Conservation (phyloP, 2,888 invertebrate genomes). For the Globia sparganii region DNA sequence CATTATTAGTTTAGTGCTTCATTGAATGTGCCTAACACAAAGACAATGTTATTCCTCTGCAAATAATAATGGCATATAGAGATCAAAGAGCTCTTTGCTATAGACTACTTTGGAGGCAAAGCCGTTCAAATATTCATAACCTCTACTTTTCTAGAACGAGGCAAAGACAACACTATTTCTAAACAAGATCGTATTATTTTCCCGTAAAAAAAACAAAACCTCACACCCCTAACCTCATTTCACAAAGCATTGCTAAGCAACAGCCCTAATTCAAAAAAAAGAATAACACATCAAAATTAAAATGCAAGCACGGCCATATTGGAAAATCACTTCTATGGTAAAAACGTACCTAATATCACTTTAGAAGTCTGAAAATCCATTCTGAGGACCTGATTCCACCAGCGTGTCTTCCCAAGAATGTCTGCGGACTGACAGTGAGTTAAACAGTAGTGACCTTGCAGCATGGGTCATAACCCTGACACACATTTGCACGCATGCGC, state of each 20-base stretch:
- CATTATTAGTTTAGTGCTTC: not conserved
- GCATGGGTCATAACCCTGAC: slow-evolving; percentile 85
- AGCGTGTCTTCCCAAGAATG: slow-evolving; percentile 54
- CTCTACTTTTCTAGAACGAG: not conserved
- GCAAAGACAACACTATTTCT: slow-evolving; percentile 1
- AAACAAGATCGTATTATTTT: not conserved
- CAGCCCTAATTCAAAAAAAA: slow-evolving; percentile 41
- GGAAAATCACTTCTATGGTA: not conserved
- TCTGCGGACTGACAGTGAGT: slow-evolving; percentile 72
- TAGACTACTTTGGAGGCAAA: not conserved
- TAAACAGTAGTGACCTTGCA: slow-evolving; percentile 88
- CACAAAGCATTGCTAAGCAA: slow-evolving; percentile 45
- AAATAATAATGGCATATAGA: not conserved
- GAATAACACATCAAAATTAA: slow-evolving; percentile 12
- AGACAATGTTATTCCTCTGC: not conserved
- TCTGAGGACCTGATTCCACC: slow-evolving; percentile 40
- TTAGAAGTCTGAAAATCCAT: slow-evolving; percentile 81
- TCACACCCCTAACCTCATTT: slow-evolving; percentile 12
- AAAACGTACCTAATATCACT: slow-evolving; percentile 74
- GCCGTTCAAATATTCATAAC: not conserved
- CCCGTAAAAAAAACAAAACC: slow-evolving; percentile 15
- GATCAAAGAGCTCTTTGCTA: not conserved
- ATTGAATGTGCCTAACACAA: not conserved
- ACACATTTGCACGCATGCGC: slow-evolving; percentile 84
- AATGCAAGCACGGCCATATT: slow-evolving; percentile 27